Conservation (phyloP, 2,888 invertebrate species). For the Agrilus cyanescens region DNA sequence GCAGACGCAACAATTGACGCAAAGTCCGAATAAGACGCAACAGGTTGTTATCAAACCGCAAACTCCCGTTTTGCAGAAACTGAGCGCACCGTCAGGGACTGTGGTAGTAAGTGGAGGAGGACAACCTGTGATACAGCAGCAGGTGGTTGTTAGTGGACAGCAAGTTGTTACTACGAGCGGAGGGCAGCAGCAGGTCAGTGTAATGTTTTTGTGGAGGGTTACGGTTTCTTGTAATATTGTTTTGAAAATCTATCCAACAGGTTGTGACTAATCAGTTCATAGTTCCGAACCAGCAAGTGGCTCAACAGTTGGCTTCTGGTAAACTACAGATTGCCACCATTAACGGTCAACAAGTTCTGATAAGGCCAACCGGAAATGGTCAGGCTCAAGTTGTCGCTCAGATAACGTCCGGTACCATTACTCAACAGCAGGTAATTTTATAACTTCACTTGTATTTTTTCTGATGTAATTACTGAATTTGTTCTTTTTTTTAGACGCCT, state of each 20-base stretch:
- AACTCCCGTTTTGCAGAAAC: slow-evolving; percentile 34
- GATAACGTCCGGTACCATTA: slow-evolving; percentile 37
- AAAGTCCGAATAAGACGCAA: slow-evolving; percentile 26
- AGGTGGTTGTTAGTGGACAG: slow-evolving; percentile 31
- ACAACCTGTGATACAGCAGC: slow-evolving; percentile 27
- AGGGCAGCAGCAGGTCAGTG: slow-evolving; percentile 34
- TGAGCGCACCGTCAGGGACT: slow-evolving; percentile 25
- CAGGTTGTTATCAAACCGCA: slow-evolving; percentile 30
- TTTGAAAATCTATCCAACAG: slow-evolving; percentile 20
- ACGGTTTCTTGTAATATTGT: not conserved
- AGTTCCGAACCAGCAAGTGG: slow-evolving; percentile 63
- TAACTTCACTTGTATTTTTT: no score
- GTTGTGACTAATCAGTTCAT: slow-evolving; percentile 54
- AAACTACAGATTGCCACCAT: slow-evolving; percentile 75
- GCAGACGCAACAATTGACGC: slow-evolving; percentile 19
- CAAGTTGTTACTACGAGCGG: slow-evolving; percentile 30
- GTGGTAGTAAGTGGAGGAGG: slow-evolving; percentile 33
- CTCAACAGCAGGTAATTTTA: slow-evolving; percentile 9
- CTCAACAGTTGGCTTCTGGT: slow-evolving; percentile 71
- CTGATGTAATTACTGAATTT: not conserved
- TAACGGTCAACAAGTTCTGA: slow-evolving; percentile 75
- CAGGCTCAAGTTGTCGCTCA: slow-evolving; percentile 69
- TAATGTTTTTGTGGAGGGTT: not conserved
- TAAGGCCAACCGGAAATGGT: slow-evolving; percentile 65
- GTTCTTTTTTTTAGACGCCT: not conserved